These are phyloP conservation scores for Spondyliosoma cantharus DNA, from an alignment of 2,797 vertebrate species.

Conservation along the genomic window DNA sequence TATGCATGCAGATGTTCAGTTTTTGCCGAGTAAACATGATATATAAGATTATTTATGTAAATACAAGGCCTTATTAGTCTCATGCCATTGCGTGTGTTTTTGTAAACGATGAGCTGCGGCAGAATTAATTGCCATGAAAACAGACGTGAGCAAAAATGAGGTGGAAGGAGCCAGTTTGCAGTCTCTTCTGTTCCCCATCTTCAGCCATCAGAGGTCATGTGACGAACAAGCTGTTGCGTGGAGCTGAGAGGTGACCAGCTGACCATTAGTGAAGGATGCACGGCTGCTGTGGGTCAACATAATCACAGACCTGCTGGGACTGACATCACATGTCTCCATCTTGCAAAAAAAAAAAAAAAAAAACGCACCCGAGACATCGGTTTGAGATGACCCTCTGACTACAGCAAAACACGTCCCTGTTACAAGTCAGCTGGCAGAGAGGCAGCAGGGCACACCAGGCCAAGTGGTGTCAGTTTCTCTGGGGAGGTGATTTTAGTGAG, in stretches of 20 bases:
- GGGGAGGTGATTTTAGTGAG: constrained; percentile 58
- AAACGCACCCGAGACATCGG: constrained; percentile 17
- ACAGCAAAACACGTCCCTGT: constrained; percentile 37
- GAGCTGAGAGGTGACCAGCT: constrained; percentile 37
- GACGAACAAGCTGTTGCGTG: constrained; percentile 29
- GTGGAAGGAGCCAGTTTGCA: constrained; percentile 13
- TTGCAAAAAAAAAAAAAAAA: constrained; percentile 1
- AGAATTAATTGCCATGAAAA: constrained; percentile 9
- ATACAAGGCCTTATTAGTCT: constrained; percentile 29
- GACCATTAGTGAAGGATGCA: constrained; percentile 50
- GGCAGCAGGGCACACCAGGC: constrained; percentile 53
- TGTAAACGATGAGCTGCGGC: constrained; percentile 3
- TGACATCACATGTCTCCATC: constrained; percentile 1
- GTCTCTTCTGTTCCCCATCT: not conserved
- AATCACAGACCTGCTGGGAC: constrained; percentile 36
- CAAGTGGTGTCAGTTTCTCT: constrained; percentile 68
- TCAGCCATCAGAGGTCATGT: constrained; percentile 23
- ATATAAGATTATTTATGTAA: constrained; percentile 22
- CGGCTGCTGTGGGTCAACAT: constrained; percentile 32
- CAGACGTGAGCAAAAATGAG: not conserved
- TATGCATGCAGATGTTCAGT: constrained; percentile 36
- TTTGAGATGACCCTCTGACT: constrained; percentile 50
- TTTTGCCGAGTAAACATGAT: not conserved
- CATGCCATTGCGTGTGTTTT: not conserved
- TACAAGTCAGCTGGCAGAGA: constrained; percentile 35